Percentiles rank a stretch among this genome's conserved stretches.
Evolutionary conservation across 2,888 invertebrate genomes (phyloP).

Genomic region (Acanthosepion lycidas): DNA sequence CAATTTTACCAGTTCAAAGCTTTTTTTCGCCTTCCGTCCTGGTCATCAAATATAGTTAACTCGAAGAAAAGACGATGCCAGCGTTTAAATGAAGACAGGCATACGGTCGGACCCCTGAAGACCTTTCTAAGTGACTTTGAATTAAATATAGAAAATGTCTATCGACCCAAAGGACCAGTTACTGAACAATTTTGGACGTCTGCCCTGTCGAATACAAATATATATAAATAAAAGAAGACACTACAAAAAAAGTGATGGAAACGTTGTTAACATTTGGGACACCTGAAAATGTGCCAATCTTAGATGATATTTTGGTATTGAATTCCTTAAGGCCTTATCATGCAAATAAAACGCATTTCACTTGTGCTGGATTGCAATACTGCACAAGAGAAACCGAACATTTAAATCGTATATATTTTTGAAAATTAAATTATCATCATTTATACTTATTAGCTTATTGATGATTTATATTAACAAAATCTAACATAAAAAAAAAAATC

Average conservation of each 20-base stretch:
- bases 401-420: no score
- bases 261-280: not conserved
- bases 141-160: slow-evolving; percentile 6
- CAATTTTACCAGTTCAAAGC: not conserved
- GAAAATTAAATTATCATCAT: no score
- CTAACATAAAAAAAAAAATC: no score
- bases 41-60: slow-evolving; percentile 33
- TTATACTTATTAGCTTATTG: no score
- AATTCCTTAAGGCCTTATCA: not conserved
- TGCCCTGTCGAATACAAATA: not conserved
- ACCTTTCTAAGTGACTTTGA: slow-evolving; percentile 24
- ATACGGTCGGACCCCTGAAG: not conserved
- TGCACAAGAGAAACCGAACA: no score
- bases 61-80: not conserved
- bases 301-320: not conserved
- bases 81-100: not conserved
- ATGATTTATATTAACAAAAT: no score
- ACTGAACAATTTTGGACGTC: not conserved
- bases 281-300: not conserved
- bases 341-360: not conserved
- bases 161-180: slow-evolving; percentile 1
- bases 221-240: not conserved
- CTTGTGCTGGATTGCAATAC: not conserved
- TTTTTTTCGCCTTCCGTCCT: not conserved
- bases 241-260: not conserved